Conservation (phyloP, 2,888 invertebrate genomes). For the Conops quadrifasciatus region DNA sequence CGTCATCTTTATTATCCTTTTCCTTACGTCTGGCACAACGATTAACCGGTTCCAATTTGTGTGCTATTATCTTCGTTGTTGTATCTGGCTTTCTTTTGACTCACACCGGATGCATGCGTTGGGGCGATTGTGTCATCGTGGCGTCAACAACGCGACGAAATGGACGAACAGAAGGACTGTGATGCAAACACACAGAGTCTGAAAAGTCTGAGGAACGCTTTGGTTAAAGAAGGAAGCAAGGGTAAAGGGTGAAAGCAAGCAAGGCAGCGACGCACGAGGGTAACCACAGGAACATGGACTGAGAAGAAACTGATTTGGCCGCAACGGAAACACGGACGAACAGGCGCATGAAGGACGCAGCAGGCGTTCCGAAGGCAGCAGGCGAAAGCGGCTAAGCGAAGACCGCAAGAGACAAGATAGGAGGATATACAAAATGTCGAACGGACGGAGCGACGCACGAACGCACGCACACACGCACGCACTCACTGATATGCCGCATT, state of each 20-base stretch:
- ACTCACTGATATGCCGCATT: too few relatives aligned
- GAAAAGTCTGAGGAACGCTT: not conserved
- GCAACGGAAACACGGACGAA: not conserved
- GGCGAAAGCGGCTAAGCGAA: not conserved
- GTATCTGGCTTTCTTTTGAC: not conserved
- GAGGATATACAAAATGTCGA: too few relatives aligned
- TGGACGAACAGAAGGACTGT: not conserved
- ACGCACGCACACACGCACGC: not conserved
- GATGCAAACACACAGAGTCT: not conserved
- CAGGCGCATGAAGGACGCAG: not conserved
- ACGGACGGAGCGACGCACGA: not conserved
- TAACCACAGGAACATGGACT: too few relatives aligned
- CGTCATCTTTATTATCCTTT: conserved; percentile 5
- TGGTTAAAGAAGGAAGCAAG: not conserved
- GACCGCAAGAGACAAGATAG: not conserved
- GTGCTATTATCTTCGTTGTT: not conserved
- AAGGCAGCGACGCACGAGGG: too few relatives aligned
- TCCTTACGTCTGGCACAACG: not conserved
- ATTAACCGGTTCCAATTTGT: not conserved
- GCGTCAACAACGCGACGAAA: not conserved
- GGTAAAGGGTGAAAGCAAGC: too few relatives aligned
- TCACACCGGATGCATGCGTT: conserved; percentile 5
- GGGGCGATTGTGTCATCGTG: conserved; percentile 1
- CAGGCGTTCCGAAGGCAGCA: not conserved
- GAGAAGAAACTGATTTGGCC: not conserved